These are phyloP conservation scores for Drosophila yakuba DNA, from an alignment of 1,140 invertebrate species.

Conservation along the genomic window DNA sequence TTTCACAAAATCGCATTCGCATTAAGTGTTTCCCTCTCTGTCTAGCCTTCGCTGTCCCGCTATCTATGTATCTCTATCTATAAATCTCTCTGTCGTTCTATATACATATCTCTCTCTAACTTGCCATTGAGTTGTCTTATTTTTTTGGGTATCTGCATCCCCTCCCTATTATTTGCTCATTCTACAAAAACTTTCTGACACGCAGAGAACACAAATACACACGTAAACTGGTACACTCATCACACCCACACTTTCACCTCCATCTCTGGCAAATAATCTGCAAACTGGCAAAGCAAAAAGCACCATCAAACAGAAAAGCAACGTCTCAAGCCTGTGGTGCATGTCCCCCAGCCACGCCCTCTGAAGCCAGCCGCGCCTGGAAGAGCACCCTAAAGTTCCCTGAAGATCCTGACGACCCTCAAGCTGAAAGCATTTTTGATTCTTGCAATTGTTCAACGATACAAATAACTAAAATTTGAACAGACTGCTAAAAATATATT, in stretches of 20 bases:
- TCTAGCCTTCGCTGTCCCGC: conserved; percentile 50
- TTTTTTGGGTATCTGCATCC: conserved; percentile 72
- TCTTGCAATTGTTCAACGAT: neutral
- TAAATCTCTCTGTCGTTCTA: conserved; percentile 21
- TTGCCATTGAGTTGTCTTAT: conserved; percentile 50
- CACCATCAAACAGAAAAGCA: conserved; percentile 34
- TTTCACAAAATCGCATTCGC: conserved; percentile 52
- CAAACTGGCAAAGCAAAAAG: conserved; percentile 44
- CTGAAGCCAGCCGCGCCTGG: neutral
- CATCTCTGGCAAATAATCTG: conserved; percentile 54
- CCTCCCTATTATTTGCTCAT: conserved; percentile 39
- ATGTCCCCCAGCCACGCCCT: conserved; percentile 31
- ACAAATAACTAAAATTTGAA: too few relatives aligned
- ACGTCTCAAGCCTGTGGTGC: conserved; percentile 45
- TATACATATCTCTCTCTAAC: conserved; percentile 8
- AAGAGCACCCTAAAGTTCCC: conserved; percentile 18
- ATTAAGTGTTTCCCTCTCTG: conserved; percentile 42
- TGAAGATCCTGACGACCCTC: neutral
- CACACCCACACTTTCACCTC: conserved; percentile 34
- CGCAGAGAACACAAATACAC: conserved; percentile 42
- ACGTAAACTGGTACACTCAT: conserved; percentile 51
- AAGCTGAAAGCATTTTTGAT: neutral
- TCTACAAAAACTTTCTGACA: conserved; percentile 26
- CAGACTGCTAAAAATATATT: too few relatives aligned
- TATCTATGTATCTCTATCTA: conserved; percentile 16